Conservation (phyloP, 2,797 vertebrate species). For the Acanthiza pusilla region DNA sequence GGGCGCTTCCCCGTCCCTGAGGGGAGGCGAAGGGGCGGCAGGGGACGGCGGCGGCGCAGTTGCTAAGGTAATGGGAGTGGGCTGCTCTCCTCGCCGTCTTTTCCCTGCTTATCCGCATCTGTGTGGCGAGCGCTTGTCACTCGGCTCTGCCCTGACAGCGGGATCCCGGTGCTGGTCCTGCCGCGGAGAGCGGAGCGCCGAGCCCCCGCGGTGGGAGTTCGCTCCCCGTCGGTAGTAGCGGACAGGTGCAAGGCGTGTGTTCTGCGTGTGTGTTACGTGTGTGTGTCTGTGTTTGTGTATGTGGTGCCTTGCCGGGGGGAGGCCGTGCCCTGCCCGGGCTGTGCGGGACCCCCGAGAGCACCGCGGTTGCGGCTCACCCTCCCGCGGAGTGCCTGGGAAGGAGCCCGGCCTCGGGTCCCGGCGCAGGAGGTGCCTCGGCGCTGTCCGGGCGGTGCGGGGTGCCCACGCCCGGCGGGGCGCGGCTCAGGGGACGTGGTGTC, state of each 20-base stretch:
- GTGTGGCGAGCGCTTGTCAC: background rate
- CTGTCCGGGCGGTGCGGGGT: background rate
- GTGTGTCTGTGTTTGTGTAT: too few relatives aligned
- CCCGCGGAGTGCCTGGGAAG: too few relatives aligned
- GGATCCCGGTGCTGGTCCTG: background rate
- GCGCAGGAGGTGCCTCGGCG: background rate
- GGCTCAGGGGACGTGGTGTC: background rate
- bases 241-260: background rate
- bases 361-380: background rate
- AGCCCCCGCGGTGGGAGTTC: background rate
- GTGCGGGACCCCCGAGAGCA: background rate
- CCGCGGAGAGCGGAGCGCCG: background rate
- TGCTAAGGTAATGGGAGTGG: slow-evolving; percentile 81
- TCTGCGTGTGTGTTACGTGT: background rate
- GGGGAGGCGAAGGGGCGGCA: slow-evolving; percentile 62
- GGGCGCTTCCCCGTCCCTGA: slow-evolving; percentile 77
- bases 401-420: background rate
- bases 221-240: background rate
- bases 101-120: background rate
- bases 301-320: background rate
- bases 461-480: background rate
- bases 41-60: slow-evolving; percentile 72
- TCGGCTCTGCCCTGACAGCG: background rate
- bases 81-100: background rate
- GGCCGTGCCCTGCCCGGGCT: background rate